These are phyloP conservation scores for Clangula hyemalis DNA, from an alignment of 2,797 vertebrate species.

Conservation along the genomic window DNA sequence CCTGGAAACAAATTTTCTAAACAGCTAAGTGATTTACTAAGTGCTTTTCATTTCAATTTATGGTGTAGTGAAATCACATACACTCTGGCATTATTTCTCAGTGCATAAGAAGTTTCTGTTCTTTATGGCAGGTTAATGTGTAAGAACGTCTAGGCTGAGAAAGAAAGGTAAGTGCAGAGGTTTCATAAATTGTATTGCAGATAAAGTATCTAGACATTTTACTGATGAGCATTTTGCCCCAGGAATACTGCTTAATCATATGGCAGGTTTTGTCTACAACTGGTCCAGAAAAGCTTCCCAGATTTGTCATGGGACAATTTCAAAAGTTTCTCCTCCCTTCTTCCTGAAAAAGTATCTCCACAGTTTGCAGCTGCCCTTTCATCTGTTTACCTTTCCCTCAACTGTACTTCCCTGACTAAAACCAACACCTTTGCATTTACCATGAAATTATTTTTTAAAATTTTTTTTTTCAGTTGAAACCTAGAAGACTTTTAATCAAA, in stretches of 20 bases:
- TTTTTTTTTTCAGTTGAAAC: neutral
- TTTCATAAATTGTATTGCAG: neutral
- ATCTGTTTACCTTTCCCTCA: neutral
- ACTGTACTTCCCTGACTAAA: neutral
- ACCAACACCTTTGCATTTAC: neutral
- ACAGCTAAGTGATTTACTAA: neutral
- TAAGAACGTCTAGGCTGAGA: neutral
- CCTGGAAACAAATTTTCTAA: neutral
- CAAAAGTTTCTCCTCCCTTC: neutral
- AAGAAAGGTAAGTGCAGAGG: neutral
- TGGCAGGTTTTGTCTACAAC: neutral
- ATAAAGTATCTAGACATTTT: neutral
- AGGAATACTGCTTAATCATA: neutral
- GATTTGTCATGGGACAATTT: neutral
- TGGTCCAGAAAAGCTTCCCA: neutral
- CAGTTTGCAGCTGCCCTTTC: neutral
- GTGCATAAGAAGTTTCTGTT: neutral
- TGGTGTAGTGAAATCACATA: neutral
- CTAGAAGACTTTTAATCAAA: neutral
- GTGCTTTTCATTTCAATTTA: neutral
- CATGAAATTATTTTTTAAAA: neutral
- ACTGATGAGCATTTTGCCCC: neutral
- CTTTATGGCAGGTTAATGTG: neutral
- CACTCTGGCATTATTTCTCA: neutral
- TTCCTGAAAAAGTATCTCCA: neutral